phyloP scores from a whole-genome alignment of 2,888 invertebrate genomes.

The Troides aeacus region DNA sequence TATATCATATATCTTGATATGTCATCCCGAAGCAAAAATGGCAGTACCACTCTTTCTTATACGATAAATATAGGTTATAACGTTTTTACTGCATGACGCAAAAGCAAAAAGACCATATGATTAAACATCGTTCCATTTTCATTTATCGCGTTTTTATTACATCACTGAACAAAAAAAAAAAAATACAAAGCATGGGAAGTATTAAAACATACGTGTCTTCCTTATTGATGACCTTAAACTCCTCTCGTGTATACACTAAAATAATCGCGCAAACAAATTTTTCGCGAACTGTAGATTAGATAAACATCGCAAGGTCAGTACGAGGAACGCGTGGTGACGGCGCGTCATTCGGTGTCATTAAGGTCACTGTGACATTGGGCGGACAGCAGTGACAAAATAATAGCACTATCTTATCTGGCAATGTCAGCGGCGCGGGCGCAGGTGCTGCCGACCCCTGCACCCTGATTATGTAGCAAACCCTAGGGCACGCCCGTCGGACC shows the following conservation, averaged over 20 bases:
- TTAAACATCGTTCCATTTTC: background rate
- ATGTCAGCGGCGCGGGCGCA: slow-evolving; percentile 75
- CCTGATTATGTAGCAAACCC: slow-evolving; percentile 45
- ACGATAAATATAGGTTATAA: too few species aligned
- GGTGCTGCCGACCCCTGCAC: slow-evolving; percentile 71
- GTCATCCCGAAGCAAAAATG: too few species aligned
- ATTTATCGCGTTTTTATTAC: background rate
- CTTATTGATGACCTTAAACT: slow-evolving; percentile 1
- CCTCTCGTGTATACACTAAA: slow-evolving; percentile 32
- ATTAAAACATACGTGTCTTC: background rate
- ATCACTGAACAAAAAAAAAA: background rate
- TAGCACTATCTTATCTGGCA: slow-evolving; percentile 77
- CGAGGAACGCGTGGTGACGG: slow-evolving; percentile 60
- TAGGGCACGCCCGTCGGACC: slow-evolving; percentile 32
- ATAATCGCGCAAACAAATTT: slow-evolving; percentile 52
- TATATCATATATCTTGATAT: too few species aligned
- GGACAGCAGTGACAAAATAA: slow-evolving; percentile 76
- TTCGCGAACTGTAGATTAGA: slow-evolving; percentile 75
- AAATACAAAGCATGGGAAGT: background rate
- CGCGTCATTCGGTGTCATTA: slow-evolving; percentile 76
- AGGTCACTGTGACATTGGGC: slow-evolving; percentile 79
- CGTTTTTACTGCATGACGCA: background rate
- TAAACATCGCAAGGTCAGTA: slow-evolving; percentile 76
- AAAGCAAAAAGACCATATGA: background rate
- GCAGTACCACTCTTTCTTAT: too few species aligned